Evolutionary conservation across 2,888 invertebrate species (phyloP).

Genomic region (Aquatica leii): DNA sequence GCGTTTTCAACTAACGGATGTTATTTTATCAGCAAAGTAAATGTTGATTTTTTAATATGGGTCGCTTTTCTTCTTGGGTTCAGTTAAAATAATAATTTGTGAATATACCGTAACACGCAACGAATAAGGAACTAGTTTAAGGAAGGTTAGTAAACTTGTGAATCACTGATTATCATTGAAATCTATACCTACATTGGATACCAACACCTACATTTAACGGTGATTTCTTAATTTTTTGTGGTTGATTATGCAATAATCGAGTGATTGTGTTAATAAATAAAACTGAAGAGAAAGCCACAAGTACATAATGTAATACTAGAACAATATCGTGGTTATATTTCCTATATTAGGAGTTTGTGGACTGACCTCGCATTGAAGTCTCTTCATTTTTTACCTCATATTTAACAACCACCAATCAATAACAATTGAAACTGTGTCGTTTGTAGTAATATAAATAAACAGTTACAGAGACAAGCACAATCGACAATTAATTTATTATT

Average conservation of each 20-base stretch:
- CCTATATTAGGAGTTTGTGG: no score
- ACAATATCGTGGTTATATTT: not conserved
- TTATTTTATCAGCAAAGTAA: constrained; percentile 5
- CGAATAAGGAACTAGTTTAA: not conserved
- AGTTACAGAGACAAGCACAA: no score
- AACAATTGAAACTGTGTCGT: no score
- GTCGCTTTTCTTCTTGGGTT: not conserved
- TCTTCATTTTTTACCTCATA: no score
- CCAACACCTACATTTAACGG: not conserved
- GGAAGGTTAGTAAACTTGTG: constrained; percentile 5
- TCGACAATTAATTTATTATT: no score
- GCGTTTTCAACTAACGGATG: constrained; percentile 5
- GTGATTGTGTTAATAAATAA: no score
- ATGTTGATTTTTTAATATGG: not conserved
- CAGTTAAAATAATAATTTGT: not conserved
- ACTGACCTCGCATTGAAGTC: no score
- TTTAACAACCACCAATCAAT: no score
- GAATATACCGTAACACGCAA: not conserved
- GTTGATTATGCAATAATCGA: no score
- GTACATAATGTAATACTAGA: no score
- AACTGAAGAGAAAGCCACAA: not conserved
- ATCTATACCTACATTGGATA: not conserved
- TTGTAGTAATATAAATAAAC: no score
- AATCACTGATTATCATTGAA: constrained; percentile 1
- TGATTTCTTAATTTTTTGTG: not conserved